Conservation (phyloP, 2,113 vertebrate species). For the Paradisaea rubra region DNA sequence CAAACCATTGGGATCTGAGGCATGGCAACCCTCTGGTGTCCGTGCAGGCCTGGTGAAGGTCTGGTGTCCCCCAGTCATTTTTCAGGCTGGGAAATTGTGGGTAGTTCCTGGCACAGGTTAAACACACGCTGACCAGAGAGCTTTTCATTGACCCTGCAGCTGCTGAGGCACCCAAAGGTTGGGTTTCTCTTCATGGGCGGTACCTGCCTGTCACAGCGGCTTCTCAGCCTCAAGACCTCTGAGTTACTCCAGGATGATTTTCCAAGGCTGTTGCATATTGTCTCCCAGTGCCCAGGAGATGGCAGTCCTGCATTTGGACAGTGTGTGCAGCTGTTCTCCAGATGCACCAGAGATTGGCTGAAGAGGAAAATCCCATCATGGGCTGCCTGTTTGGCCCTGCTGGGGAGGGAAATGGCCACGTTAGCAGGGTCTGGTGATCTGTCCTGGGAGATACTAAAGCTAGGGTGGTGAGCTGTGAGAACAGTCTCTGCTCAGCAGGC, state of each 20-base stretch:
- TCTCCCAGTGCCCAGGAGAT: constrained; percentile 2
- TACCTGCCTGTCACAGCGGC: fast-evolving
- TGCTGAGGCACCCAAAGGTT: neutral
- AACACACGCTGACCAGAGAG: neutral
- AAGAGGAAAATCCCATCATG: neutral
- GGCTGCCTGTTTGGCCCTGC: neutral
- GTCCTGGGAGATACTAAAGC: neutral
- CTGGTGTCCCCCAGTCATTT: neutral
- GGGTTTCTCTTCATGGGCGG: neutral
- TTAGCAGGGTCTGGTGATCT: neutral
- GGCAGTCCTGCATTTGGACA: neutral
- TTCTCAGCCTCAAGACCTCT: neutral
- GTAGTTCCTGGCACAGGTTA: neutral
- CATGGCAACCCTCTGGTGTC: fast-evolving
- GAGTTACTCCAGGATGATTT: neutral
- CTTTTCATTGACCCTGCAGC: neutral
- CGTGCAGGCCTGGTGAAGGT: neutral
- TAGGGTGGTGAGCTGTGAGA: neutral
- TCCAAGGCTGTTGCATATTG: neutral
- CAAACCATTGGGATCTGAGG: neutral
- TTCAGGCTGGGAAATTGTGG: neutral
- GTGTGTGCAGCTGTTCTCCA: neutral
- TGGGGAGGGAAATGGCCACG: neutral
- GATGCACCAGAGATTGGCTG: neutral
- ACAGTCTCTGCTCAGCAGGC: neutral